Evolutionary conservation across 1,140 invertebrate species (phyloP).

Genomic region (Leucophenga varia): DNA sequence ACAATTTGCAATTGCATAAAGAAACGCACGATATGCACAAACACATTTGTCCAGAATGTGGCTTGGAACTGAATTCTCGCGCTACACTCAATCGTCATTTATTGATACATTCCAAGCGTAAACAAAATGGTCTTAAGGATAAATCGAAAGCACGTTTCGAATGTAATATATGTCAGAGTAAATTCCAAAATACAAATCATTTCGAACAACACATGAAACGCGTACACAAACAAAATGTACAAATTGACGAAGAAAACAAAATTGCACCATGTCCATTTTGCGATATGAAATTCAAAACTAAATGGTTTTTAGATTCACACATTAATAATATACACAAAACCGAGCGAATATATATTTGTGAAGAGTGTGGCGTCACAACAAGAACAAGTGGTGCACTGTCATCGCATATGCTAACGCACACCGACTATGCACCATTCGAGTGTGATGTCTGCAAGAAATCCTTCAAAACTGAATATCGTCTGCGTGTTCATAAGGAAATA

Average conservation of each 20-base stretch:
- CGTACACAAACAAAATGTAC: conserved; percentile 27
- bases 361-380: conserved; percentile 56
- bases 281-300: conserved; percentile 44
- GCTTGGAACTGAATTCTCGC: conserved; percentile 45
- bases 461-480: conserved; percentile 40
- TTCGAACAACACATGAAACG: conserved; percentile 24
- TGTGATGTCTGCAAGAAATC: conserved; percentile 58
- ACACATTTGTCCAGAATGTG: conserved; percentile 51
- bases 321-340: conserved; percentile 56
- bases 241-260: conserved; percentile 18
- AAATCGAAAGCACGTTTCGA: too few relatives aligned
- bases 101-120: background rate
- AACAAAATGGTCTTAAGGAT: too few relatives aligned
- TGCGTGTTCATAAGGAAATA: conserved; percentile 54
- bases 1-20: conserved; percentile 4
- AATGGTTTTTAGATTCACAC: conserved; percentile 44
- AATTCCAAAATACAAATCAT: background rate
- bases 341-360: conserved; percentile 58
- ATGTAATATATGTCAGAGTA: too few relatives aligned
- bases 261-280: conserved; percentile 32
- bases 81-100: conserved; percentile 49
- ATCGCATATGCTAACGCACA: conserved; percentile 58
- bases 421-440: conserved; percentile 56
- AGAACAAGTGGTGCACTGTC: conserved; percentile 57
- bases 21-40: conserved; percentile 48